phyloP scores from a whole-genome alignment of 2,113 vertebrate species.

The Perca fluviatilis region DNA sequence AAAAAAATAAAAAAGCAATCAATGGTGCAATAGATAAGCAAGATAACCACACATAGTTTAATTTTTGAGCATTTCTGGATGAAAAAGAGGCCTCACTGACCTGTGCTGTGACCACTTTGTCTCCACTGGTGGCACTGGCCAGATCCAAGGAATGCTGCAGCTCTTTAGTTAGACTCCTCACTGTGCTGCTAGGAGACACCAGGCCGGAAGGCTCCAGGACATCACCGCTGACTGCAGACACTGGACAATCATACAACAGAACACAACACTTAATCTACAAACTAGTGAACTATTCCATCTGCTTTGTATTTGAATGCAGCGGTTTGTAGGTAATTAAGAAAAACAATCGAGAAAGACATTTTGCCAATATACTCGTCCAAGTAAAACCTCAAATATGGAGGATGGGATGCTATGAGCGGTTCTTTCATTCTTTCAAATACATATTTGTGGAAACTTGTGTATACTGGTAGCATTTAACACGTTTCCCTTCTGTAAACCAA shows the following conservation, averaged over 20 bases:
- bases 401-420: not conserved
- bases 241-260: conserved; percentile 35
- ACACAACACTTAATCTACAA: not conserved
- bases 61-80: not conserved
- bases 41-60: not conserved
- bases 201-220: conserved; percentile 85
- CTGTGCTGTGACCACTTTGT: conserved; percentile 97
- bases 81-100: conserved; percentile 74
- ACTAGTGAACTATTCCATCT: not conserved
- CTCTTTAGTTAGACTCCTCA: conserved; percentile 90
- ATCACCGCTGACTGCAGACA: conserved; percentile 63
- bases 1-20: not conserved
- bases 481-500: not conserved
- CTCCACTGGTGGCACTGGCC: conserved; percentile 96
- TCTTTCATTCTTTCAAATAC: no score
- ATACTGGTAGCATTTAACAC: not conserved
- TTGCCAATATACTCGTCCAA: no score
- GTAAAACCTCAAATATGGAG: not conserved
- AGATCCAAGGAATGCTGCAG: conserved; percentile 96
- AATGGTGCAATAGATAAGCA: not conserved
- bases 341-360: not conserved
- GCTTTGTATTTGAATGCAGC: not conserved
- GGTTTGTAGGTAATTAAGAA: not conserved
- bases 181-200: conserved; percentile 87
- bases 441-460: not conserved